phyloP scores from a whole-genome alignment of 1,140 invertebrate genomes.

The Acromyrmex echinatior region DNA sequence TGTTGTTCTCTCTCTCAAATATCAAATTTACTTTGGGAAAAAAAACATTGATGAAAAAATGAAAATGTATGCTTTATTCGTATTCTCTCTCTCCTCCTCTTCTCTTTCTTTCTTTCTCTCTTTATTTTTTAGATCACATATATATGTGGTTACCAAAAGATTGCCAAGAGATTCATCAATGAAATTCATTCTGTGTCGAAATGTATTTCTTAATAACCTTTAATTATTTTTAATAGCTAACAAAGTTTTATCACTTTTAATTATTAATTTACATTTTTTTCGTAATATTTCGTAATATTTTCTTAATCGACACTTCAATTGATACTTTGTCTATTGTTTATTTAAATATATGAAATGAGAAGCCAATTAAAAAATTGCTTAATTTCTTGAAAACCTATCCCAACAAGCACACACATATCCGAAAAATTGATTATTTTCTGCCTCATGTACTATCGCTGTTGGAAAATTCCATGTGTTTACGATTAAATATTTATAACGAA shows the following conservation, averaged over 20 bases:
- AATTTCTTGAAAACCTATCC: background rate
- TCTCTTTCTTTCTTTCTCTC: no score
- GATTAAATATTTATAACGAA: slow-evolving; percentile 73
- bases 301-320: background rate
- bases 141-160: no score
- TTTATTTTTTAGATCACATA: no score
- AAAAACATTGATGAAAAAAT: background rate
- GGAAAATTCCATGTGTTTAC: slow-evolving; percentile 38
- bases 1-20: no score
- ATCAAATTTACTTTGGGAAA: background rate
- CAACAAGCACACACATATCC: slow-evolving; percentile 16
- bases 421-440: slow-evolving; percentile 22
- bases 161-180: no score
- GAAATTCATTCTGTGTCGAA: no score
- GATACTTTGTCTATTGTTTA: no score
- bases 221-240: background rate
- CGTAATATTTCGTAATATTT: slow-evolving; percentile 32
- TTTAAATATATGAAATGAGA: background rate
- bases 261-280: background rate
- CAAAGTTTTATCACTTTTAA: background rate
- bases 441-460: slow-evolving; percentile 9
- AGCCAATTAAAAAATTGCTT: background rate
- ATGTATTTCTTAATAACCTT: no score
- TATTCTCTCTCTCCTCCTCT: background rate
- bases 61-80: background rate